Base-by-base conservation (phyloP, 2,888 invertebrate species). In the Stegana nigrithorax region DNA sequence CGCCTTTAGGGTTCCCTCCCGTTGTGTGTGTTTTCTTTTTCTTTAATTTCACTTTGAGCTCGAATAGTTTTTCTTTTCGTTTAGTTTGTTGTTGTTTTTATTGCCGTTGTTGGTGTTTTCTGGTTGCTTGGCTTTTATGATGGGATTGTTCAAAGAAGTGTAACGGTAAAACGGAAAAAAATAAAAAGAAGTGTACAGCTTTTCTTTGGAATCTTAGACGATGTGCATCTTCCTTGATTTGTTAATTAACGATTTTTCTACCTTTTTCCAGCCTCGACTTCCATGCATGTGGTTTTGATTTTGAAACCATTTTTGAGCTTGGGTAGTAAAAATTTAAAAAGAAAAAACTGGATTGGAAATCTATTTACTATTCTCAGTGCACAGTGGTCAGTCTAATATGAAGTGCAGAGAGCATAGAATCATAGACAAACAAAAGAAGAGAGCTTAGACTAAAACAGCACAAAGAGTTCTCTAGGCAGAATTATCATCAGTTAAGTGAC, bases 111-210 rank as follows among this genome's bases (percentile, higher is more conserved):
- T 51, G 26, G 12, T 53, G 14, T 42, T n/a, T 53, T 42, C 29
- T 55, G 56, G 27, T 59, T 36, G 44, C 25, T 32, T 60, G 45
- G 29, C 58, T 56, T 61, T 64, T 63, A 56, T 62, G 63, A 63
- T 58, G 60, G 60, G 56, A 60, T 60, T 57, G 56, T 51, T 51
- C 23, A 23, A 32, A 55, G 45, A 57, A n/a, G n/a, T 29, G 25
- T 67, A 67, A 64, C 66, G 62, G 66, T 67, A 66, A 42, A 50
- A 14, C 17, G n/a, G n/a, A 14, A 14, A 51, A 10, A 51, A 39
- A 39, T 39, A n/a, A 44, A 1, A 42, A 4, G 4, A 42, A 42
- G 7, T 7, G 8, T 27, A 51, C 17, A 25, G 4, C 26, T 51
- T 50, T 62, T 62, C 39, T 17, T 23, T 17, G 26, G 29, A 42